A percentile compares a stretch with the other conserved stretches of the same genome.
These are phyloP conservation scores for Cyprinodon variegatus DNA, from an alignment of 2,113 vertebrate genomes.

Conservation along the genomic window DNA sequence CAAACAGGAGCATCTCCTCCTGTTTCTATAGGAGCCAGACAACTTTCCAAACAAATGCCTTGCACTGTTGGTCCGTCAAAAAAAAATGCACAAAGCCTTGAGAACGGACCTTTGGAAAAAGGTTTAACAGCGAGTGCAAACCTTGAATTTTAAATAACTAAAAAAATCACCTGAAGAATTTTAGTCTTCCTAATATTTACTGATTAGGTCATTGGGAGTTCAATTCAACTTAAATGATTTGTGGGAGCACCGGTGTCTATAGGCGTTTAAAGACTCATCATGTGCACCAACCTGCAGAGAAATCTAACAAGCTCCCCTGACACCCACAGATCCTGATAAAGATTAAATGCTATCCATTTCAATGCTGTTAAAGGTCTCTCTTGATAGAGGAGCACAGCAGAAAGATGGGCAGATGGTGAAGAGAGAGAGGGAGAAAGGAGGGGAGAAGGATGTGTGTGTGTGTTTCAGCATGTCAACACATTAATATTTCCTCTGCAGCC, in stretches of 20 bases:
- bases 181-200: conserved; percentile 26
- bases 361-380: conserved; percentile 26
- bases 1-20: conserved; percentile 42
- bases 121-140: conserved; percentile 11
- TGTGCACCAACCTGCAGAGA: conserved; percentile 31
- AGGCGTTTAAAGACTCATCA: conserved; percentile 29
- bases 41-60: conserved; percentile 16
- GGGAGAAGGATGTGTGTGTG: conserved; percentile 34
- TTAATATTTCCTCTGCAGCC: conserved; percentile 56
- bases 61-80: conserved; percentile 1
- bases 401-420: conserved; percentile 42
- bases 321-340: conserved; percentile 35
- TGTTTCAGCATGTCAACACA: conserved; percentile 59
- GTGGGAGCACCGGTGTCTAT: neutral
- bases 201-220: conserved; percentile 7
- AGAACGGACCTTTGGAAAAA: conserved; percentile 36
- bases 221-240: conserved; percentile 13
- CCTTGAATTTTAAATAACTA: conserved; percentile 21
- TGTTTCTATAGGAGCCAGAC: conserved; percentile 32
- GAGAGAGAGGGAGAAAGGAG: conserved; percentile 19
- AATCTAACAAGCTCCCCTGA: conserved; percentile 25
- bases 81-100: conserved; percentile 21
- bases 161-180: conserved; percentile 3
- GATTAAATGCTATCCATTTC: conserved; percentile 33
- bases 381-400: conserved; percentile 20